These are phyloP conservation scores for Sylvietta virens DNA, from an alignment of 2,113 vertebrate genomes.

Conservation along the genomic window DNA sequence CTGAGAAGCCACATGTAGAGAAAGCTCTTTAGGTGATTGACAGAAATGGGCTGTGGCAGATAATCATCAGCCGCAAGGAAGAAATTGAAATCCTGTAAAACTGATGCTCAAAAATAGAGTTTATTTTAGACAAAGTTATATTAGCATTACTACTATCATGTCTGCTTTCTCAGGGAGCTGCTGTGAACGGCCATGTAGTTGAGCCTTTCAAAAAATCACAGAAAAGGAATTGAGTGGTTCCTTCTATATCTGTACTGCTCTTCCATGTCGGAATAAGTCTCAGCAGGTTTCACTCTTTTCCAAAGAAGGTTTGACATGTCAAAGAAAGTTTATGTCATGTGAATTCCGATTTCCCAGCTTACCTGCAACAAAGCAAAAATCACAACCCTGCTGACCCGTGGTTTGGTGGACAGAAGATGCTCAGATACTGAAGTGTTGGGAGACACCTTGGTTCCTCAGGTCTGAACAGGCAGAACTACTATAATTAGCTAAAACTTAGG, in stretches of 20 bases:
- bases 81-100: not conserved
- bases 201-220: not conserved
- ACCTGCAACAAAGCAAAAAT: not conserved
- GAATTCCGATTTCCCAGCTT: not conserved
- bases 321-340: not conserved
- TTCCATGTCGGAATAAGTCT: not conserved
- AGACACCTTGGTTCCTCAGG: not conserved
- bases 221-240: not conserved
- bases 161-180: not conserved
- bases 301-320: not conserved
- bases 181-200: rapidly evolving
- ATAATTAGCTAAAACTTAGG: not conserved
- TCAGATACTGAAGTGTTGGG: not conserved
- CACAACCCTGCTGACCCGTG: rapidly evolving
- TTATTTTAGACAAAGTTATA: not conserved
- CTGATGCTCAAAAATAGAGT: not conserved
- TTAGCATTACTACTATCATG: not conserved
- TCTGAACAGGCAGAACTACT: not conserved
- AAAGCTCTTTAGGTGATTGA: not conserved
- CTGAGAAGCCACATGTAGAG: not conserved
- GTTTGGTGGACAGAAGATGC: not conserved
- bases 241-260: not conserved
- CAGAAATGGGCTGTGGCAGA: not conserved
- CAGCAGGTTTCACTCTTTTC: not conserved
- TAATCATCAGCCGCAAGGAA: not conserved